Evolutionary conservation across 2,888 invertebrate genomes (phyloP), one percentile per base, ranked within the genome.

Genomic region (Dryobota labecula): DNA sequence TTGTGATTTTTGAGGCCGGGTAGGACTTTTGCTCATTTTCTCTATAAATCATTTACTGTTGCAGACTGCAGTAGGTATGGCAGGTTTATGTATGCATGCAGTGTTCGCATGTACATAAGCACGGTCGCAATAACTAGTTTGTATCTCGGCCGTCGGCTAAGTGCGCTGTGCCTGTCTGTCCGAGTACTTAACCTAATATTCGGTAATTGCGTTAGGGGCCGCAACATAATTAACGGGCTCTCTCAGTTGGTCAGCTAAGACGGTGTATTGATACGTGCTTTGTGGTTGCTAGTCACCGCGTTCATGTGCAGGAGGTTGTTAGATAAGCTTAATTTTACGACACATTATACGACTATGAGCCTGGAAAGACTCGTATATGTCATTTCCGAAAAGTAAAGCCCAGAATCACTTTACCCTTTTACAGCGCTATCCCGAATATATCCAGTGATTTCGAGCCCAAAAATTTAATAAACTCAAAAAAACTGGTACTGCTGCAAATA

Each of bases 161-260:
- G 95, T 95, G 95, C 93, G 90, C 89, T 89, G 88, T 84, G 90
- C 86, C 84, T 84, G 91, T 84, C 89, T 90, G 90, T 84, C 90
- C 87, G 89, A 94, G 93, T 94, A 94, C 93, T 93, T 95, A 95
- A 95, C 94, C 94, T 94, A 95, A 95, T 95, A 94, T 94, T 93
- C 91, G 89, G 90, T 95, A 93, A 96, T 95, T 94, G 93, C 91
- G 92, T 95, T 93, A 93, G 86, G 86, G 89, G 89, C 92, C 92
- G 90, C 91, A 90, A 93, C 92, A 92, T 92, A 95, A 94, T 95
- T 94, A 95, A 88, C 92, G 85, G 86, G 88, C 89, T 90, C 92
- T 90, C 91, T 85, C 89, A 90, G 90, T 90, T 90, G 91, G 92
- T 90, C 91, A 87, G 90, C 91, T 91, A 92, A 94, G 93, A 92